A percentile compares a stretch with the other conserved stretches of the same genome.
Conservation (phyloP, 2,113 vertebrate genomes). For the Pandion haliaetus region DNA sequence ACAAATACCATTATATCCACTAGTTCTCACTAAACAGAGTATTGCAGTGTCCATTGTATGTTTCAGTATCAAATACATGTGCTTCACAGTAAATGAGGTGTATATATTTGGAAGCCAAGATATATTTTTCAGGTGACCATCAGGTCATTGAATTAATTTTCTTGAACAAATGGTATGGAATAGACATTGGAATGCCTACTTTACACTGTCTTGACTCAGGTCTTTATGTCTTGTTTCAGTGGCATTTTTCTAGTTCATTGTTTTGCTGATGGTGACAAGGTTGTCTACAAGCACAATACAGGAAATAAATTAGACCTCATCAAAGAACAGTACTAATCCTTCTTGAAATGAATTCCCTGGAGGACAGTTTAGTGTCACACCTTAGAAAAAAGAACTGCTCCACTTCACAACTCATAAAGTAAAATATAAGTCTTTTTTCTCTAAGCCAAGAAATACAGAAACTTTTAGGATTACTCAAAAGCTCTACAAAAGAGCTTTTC, state of each 20-base stretch:
- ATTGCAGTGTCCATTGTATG: not conserved
- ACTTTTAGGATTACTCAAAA: not conserved
- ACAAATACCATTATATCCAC: not conserved
- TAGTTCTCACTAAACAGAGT: not conserved
- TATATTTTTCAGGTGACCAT: not conserved
- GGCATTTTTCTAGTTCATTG: not conserved
- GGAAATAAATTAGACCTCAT: constrained; percentile 22
- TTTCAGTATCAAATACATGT: not conserved
- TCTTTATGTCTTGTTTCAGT: not conserved
- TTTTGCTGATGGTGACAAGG: not conserved
- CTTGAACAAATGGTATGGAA: not conserved
- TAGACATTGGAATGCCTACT: not conserved
- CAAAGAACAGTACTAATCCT: not conserved
- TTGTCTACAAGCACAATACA: not conserved
- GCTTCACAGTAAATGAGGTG: not conserved
- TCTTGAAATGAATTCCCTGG: not conserved
- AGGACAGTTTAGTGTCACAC: not conserved
- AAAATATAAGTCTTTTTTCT: constrained; percentile 5
- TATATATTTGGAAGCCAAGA: not conserved
- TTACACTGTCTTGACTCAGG: not conserved
- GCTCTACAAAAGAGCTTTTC: constrained; percentile 49
- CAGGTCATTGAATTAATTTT: not conserved
- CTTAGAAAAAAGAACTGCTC: not conserved
- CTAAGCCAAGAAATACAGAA: constrained; percentile 2
- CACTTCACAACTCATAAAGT: not conserved